Evolutionary conservation across 2,113 vertebrate genomes (phyloP).

Genomic region (Psammodynastes pulverulentus): DNA sequence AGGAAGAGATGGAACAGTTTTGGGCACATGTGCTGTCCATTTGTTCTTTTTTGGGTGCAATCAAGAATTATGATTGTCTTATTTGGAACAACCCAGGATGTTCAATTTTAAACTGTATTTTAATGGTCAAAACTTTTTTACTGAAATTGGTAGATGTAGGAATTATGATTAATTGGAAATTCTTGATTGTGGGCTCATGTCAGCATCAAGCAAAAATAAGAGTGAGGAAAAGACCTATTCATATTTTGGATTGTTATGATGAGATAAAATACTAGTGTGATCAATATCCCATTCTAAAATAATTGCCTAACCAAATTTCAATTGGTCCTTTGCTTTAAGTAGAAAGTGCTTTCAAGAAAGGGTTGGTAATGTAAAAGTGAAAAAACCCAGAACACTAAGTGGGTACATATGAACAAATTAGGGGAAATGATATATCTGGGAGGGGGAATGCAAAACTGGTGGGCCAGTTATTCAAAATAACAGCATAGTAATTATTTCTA

Average conservation of each 20-base stretch:
- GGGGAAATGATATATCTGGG: not conserved
- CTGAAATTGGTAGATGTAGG: not conserved
- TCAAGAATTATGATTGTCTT: not conserved
- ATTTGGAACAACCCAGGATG: not conserved
- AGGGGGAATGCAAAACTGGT: not conserved
- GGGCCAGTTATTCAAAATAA: not conserved
- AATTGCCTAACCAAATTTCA: not conserved
- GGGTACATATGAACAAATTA: not conserved
- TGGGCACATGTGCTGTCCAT: not conserved
- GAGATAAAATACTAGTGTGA: not conserved
- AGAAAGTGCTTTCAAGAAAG: not conserved
- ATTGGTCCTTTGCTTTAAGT: not conserved
- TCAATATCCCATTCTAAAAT: not conserved
- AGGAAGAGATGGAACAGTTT: not conserved
- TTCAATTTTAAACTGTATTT: not conserved
- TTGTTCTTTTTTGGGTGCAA: not conserved
- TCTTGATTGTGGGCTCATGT: not conserved
- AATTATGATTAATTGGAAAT: not conserved
- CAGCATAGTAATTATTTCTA: not conserved
- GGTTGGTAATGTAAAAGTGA: not conserved
- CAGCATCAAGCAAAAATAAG: not conserved
- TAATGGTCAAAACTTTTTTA: not conserved
- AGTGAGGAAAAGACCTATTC: not conserved
- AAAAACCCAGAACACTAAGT: not conserved
- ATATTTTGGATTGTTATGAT: not conserved